Evolutionary conservation across 1,140 invertebrate species (phyloP).

Genomic region (Aphaenogaster ashmeadi): DNA sequence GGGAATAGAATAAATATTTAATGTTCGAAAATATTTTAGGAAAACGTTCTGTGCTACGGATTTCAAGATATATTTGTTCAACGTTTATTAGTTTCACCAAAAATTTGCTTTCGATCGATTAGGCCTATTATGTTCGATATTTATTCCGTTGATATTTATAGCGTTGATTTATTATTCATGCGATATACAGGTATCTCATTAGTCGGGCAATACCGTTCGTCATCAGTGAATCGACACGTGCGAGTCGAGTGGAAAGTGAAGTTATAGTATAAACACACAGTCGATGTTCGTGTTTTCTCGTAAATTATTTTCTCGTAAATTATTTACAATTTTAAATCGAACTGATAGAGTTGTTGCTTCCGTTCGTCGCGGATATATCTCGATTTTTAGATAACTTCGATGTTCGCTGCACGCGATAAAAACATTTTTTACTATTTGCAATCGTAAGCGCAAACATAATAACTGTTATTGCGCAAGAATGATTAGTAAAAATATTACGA

Average conservation of each 20-base stretch:
- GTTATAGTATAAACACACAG: neutral
- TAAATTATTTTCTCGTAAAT: neutral
- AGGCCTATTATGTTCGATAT: neutral
- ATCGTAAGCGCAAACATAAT: neutral
- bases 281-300: neutral
- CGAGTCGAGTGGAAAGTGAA: constrained; percentile 9
- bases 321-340: neutral
- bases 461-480: neutral
- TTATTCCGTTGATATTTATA: constrained; percentile 17
- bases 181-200: constrained; percentile 17
- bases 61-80: neutral
- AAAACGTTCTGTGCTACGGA: neutral
- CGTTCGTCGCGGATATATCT: neutral
- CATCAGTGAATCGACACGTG: neutral
- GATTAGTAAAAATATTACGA: neutral
- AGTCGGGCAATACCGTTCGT: constrained; percentile 7
- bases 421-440: neutral
- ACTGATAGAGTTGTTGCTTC: neutral
- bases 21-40: neutral
- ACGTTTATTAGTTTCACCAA: neutral
- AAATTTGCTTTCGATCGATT: neutral
- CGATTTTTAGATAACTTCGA: neutral
- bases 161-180: constrained; percentile 48
- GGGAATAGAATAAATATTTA: neutral
- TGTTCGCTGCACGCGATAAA: no score